Base-by-base conservation (phyloP, 2,888 invertebrate genomes). In the Eueremaeus valkanovi region DNA sequence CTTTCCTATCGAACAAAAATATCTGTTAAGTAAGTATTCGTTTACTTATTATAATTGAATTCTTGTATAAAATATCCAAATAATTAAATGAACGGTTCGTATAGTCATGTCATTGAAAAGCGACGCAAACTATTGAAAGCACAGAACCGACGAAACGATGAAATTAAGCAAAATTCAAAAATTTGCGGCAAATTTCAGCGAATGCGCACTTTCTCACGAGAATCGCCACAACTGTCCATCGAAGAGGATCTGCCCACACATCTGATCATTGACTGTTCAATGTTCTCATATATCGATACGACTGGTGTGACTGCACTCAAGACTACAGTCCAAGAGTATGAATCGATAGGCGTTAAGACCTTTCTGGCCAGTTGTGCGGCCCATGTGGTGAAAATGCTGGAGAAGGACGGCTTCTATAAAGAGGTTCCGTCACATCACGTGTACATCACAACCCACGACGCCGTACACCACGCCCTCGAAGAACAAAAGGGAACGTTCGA, bases 291-390 rank as follows among this genome's bases (percentile, higher is more conserved):
- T 77, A 77, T 82, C 11, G 83, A 83, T 78, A 79, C 81, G 9
- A 87, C 88, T 11, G 89, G 89, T 0, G 87, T 88, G n/a, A 36
- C 36, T 8, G 84, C 85, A 18, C 29, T 72, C 87, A 87, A 78
- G 86, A 87, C 78, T 88, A 88, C 9, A 88, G 89, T 79, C 88
- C 89, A 81, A 89, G 90, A 58, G 27, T 89, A 83, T 51, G 77
- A 78, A 58, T 11, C n/a, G 29, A 74, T 51, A 0, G 76, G 72
- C n/a, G 49, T 77, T 8, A 24, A 61, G 45, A 33, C 66, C 29
- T 45, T 66, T 27, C 51, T 77, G n/a, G 49, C 75, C 29, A 24
- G 36, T 27, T 27, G 31, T 45, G 66, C 80, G 72, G 78, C 78
- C 1, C 76, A 77, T 33, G 79, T 83, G 18, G 78, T 81, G 51